Base-by-base conservation (phyloP, 2,797 vertebrate species). In the Decapterus maruadsi region DNA sequence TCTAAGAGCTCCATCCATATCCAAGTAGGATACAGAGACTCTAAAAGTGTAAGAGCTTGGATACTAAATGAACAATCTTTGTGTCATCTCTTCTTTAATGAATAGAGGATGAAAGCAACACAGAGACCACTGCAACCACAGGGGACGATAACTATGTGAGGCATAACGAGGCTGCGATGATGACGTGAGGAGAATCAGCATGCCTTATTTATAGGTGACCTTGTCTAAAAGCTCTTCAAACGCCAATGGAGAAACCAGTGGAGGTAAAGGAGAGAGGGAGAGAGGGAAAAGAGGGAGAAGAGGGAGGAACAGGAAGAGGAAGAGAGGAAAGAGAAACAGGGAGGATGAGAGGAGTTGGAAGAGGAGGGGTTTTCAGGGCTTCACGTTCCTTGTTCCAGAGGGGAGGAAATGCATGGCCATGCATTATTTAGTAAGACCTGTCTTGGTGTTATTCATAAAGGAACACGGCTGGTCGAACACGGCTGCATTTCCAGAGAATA, bases 171-270 rank as follows among this genome's bases (percentile, higher is more conserved):
- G 91, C 55, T 86, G 85, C 36, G 50, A 77, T 71, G 85, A 89
- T 82, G 90, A 92, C 85, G 82, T 84, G 88, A 87, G 80, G 79
- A 89, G 90, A 91, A 89, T 92, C 89, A 86, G 84, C 85, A 90
- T 94, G 83, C 65, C 84, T 94, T 93, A 94, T 94, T 94, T 90
- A 93, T 93, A 88, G 88, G 89, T 92, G 92, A 93, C 92, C 94
- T 92, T 92, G 90, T 93, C 90, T 93, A 88, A 93, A 93, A 93
- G 92, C 92, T 90, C 85, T 91, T 86, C 84, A 87, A 78, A 87
- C 31, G 59, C 82, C 86, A 80, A 89, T 78, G 66, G 78, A 88
- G 76, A 87, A 56, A 82, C 78, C 74, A 75, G 77, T 71, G 85
- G 80, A 87, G 68, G 42, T 68, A 76, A 57, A 69, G 29, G 66